Evolutionary conservation across 2,113 vertebrate genomes (phyloP), one percentile per base, ranked within the genome.

Genomic region (Ageneiosus marmoratus): DNA sequence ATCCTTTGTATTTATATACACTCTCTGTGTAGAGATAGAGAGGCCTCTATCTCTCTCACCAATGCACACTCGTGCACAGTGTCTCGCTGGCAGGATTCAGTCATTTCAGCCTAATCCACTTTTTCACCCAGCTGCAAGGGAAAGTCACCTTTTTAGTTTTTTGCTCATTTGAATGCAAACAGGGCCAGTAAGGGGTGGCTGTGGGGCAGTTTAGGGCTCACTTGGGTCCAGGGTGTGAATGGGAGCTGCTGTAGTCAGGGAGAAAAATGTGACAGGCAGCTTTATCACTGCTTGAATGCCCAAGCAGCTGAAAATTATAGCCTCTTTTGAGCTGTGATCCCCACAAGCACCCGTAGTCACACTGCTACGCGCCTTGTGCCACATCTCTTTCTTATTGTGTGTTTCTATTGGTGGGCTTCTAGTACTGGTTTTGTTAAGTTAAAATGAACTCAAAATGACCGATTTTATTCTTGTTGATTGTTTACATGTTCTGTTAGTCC

Each of bases 161-260:
- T 91, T 93, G 94, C 94, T 94, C 95, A 97, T 97, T 98, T 96
- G 96, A 95, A 98, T 97, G 95, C 95, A 96, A 96, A 97, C 92
- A 94, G 95, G 95, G 94, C 94, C 91, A 93, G 94, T 94, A 91
- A 93, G 93, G 88, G 90, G 90, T 92, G 92, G 94, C 93, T 95
- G 95, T 94, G 93, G 92, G 93, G 84, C 90, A 91, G 91, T 87
- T 92, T 94, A 94, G 95, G 94, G 95, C 94, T 93, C 62, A 48
- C 62, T 69, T 34, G 16, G 78, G 78, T 50, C 63, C 8, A 13
- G 90, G 91, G 63, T 89, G 83, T 98, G 96, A 98, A 98, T 96
- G 94, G 94, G 92, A 93, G 92, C 92, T 92, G 92, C 94, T 94
- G 96, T 97, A 94, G 95, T 95, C 92, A 94, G 88, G 95, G 91